Conservation (phyloP, 2,113 vertebrate genomes). For the Grammomys surdaster region DNA sequence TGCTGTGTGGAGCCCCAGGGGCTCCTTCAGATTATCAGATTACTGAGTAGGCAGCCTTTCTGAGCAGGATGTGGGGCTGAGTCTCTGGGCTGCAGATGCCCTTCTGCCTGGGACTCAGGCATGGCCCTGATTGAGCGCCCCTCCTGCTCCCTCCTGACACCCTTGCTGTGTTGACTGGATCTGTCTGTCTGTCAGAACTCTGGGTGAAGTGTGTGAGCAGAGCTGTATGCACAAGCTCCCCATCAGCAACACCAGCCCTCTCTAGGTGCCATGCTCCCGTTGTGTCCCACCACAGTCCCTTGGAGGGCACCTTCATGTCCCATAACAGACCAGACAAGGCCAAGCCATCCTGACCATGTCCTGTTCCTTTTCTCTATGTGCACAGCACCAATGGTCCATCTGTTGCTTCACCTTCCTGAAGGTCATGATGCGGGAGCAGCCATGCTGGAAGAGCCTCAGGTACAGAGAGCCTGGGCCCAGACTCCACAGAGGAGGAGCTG, state of each 20-base stretch:
- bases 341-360: background rate
- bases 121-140: background rate
- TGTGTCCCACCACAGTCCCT: too few relatives aligned
- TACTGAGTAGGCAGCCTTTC: background rate
- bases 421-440: background rate
- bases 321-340: background rate
- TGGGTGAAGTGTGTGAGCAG: background rate
- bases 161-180: background rate
- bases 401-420: background rate
- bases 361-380: background rate
- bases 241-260: background rate
- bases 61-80: background rate
- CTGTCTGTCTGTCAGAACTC: background rate
- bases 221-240: background rate
- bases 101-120: background rate
- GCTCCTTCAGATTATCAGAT: background rate
- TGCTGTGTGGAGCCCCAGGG: background rate
- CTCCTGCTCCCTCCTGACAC: background rate
- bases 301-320: background rate
- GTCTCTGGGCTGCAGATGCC: background rate
- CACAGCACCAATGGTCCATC: rapidly evolving
- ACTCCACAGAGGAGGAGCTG: background rate
- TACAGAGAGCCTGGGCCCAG: background rate
- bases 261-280: background rate
- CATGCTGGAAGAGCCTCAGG: rapidly evolving